Evolutionary conservation across 2,888 invertebrate genomes (phyloP).

Genomic region (Xestia rhomboidea): DNA sequence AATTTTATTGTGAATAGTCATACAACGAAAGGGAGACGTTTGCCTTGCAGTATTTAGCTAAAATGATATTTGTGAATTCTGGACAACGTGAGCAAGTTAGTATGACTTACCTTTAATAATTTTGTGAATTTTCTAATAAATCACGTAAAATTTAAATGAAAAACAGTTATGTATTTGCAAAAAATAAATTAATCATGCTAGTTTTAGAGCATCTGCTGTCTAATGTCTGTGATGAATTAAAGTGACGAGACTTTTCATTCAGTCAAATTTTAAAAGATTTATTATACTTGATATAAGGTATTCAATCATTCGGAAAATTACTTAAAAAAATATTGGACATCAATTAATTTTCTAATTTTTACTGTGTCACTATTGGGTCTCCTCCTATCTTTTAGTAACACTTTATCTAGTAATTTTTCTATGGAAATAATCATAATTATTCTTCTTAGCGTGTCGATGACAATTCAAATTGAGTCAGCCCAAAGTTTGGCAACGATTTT

Average conservation of each 20-base stretch:
- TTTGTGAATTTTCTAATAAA: constrained; percentile 3
- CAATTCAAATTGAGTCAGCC: no score
- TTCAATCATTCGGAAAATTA: constrained; percentile 40
- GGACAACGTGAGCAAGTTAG: background rate
- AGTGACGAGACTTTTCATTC: constrained; percentile 45
- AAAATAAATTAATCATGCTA: constrained; percentile 33
- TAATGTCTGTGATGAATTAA: constrained; percentile 33
- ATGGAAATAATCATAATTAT: no score
- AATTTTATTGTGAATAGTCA: background rate
- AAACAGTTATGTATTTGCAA: constrained; percentile 11
- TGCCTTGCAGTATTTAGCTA: background rate
- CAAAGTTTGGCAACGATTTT: no score
- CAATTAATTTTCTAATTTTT: background rate
- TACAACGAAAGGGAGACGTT: background rate
- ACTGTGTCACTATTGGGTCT: background rate
- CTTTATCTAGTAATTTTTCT: no score
- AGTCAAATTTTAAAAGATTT: constrained; percentile 16
- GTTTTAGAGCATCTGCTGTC: constrained; percentile 22
- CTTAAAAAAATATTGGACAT: background rate
- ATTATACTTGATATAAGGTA: constrained; percentile 24
- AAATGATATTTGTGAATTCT: background rate
- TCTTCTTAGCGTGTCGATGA: no score
- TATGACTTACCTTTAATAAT: background rate
- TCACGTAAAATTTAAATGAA: background rate
- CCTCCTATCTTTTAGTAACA: background rate